These are phyloP conservation scores for Protonibea diacanthus DNA, from an alignment of 2,797 vertebrate species.

Conservation along the genomic window DNA sequence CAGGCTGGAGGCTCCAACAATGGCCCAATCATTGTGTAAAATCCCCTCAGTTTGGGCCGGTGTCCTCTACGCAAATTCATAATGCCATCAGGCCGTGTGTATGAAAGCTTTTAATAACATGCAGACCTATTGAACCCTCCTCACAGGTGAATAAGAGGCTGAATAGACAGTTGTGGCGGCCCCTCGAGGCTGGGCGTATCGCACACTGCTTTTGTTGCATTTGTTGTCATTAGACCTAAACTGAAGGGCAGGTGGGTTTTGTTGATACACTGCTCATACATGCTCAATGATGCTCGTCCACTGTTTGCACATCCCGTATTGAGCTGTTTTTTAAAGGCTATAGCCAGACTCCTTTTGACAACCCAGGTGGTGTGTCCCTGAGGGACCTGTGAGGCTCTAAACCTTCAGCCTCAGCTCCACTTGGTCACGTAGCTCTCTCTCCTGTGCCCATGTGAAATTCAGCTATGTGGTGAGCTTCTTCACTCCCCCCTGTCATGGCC, in stretches of 20 bases:
- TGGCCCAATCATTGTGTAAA: conserved; percentile 38
- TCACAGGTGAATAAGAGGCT: conserved; percentile 73
- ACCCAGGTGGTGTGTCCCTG: conserved; percentile 53
- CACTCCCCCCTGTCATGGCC: conserved; percentile 60
- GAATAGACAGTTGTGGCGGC: conserved; percentile 64
- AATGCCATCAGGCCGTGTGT: conserved; percentile 41
- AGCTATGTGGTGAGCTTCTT: conserved; percentile 68
- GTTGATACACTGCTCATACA: conserved; percentile 68
- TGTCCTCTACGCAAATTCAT: conserved; percentile 56
- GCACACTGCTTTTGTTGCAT: conserved; percentile 72
- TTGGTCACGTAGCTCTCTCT: conserved; percentile 4
- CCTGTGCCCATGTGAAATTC: conserved; percentile 70
- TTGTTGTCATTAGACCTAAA: conserved; percentile 80
- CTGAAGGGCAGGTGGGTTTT: conserved; percentile 83
- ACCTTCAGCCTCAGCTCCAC: conserved; percentile 5
- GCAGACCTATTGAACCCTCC: conserved; percentile 62
- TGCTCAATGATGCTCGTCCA: conserved; percentile 67
- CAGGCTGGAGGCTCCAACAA: conserved; percentile 42
- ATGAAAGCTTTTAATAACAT: conserved; percentile 75
- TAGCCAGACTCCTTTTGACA: conserved; percentile 50
- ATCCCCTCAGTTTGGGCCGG: conserved; percentile 1
- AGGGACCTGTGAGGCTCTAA: conserved; percentile 16
- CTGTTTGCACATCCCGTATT: conserved; percentile 72
- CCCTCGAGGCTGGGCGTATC: conserved; percentile 71
- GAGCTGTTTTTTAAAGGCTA: conserved; percentile 40